A percentile compares a stretch with the other conserved stretches of the same genome.
Evolutionary conservation across 2,113 vertebrate species (phyloP).

Genomic region (Centropus bengalensis): DNA sequence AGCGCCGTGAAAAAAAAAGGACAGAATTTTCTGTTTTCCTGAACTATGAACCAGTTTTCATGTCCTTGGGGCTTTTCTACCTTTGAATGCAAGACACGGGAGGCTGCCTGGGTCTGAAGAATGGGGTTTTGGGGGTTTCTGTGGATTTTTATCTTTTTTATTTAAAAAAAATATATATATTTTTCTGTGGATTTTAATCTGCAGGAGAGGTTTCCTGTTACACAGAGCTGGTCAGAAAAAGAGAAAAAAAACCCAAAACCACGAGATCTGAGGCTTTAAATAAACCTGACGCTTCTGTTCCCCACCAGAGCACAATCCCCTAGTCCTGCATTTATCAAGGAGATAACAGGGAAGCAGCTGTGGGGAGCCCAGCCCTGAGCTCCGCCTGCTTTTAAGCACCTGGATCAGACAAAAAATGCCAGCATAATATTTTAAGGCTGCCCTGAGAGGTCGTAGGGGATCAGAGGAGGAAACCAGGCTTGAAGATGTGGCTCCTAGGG

Average conservation of each 20-base stretch:
- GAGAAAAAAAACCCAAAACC: too few species aligned
- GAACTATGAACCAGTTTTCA: background rate
- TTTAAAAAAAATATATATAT: too few species aligned
- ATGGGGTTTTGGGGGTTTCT: background rate
- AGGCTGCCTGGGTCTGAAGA: background rate
- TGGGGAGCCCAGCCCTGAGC: background rate
- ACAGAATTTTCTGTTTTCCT: accelerated
- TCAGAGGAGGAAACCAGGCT: background rate
- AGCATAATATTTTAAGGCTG: accelerated
- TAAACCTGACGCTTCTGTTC: background rate
- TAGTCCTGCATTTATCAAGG: background rate
- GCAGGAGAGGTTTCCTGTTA: background rate
- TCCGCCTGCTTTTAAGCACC: background rate
- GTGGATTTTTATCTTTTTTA: background rate
- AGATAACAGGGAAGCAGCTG: background rate
- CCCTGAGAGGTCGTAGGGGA: background rate
- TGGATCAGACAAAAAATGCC: background rate
- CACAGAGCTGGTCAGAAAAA: background rate
- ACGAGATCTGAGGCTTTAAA: background rate
- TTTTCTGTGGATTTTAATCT: background rate
- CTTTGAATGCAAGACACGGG: background rate
- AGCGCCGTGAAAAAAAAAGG: accelerated
- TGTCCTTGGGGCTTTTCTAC: background rate
- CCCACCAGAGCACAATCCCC: accelerated
- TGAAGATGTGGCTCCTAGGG: background rate